Conservation (phyloP, 2,797 vertebrate genomes). For the Myiotriccus ornatus region DNA sequence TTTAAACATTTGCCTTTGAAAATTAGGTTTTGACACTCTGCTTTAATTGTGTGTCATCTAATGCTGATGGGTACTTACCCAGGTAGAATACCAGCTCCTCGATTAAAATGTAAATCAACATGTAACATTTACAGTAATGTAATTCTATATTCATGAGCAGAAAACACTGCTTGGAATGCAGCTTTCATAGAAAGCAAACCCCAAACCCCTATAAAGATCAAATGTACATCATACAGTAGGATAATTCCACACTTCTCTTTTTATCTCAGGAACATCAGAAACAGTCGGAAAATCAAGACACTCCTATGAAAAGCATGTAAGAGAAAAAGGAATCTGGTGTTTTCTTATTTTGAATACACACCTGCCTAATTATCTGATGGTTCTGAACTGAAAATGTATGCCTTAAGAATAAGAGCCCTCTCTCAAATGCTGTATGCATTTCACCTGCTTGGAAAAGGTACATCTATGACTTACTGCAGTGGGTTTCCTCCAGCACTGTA, state of each 20-base stretch:
- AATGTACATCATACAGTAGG: neutral
- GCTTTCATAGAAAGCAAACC: constrained; percentile 11
- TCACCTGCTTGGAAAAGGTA: neutral
- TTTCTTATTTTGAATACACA: neutral
- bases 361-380: neutral
- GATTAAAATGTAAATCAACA: constrained; percentile 50
- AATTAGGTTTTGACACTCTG: constrained; percentile 56
- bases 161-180: neutral
- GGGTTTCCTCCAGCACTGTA: neutral
- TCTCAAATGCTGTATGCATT: neutral
- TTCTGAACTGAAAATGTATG: neutral
- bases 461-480: constrained; percentile 11
- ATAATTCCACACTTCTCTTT: constrained; percentile 3
- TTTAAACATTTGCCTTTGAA: constrained; percentile 64
- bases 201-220: neutral
- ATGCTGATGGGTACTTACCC: constrained; percentile 47
- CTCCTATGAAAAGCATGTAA: neutral
- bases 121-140: constrained; percentile 1
- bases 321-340: neutral
- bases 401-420: neutral
- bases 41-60: constrained; percentile 64
- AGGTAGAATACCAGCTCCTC: constrained; percentile 29
- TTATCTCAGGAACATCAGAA: neutral
- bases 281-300: neutral
- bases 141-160: constrained; percentile 3